Evolutionary conservation across 2,113 vertebrate species (phyloP).

Genomic region (Odontesthes bonariensis): DNA sequence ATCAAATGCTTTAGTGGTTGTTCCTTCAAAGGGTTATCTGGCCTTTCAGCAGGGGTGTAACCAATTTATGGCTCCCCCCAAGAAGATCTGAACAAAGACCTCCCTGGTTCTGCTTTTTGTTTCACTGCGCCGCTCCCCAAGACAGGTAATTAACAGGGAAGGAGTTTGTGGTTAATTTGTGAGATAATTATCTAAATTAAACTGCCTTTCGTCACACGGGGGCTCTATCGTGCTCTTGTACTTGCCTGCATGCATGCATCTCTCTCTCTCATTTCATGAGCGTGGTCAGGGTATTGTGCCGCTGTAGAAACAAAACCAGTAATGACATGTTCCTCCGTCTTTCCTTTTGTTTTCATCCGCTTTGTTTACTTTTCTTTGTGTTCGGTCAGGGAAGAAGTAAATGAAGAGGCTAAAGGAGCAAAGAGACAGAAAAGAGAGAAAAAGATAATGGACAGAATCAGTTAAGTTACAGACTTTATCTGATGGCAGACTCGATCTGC

Average conservation of each 20-base stretch:
- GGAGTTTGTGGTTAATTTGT: constrained; percentile 80
- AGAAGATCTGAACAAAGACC: constrained; percentile 75
- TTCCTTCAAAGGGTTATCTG: constrained; percentile 83
- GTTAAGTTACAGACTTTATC: constrained; percentile 55
- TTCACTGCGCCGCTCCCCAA: constrained; percentile 60
- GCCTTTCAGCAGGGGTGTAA: constrained; percentile 73
- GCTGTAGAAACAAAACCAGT: constrained; percentile 65
- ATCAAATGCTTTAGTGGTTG: constrained; percentile 84
- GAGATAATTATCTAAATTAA: constrained; percentile 84
- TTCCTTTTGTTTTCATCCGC: constrained; percentile 58
- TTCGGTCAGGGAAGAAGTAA: constrained; percentile 55
- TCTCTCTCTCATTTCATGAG: constrained; percentile 59
- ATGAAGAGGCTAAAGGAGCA: constrained; percentile 63
- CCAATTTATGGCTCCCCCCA: constrained; percentile 73
- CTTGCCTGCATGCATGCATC: constrained; percentile 24
- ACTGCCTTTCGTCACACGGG: constrained; percentile 62
- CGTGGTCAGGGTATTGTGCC: constrained; percentile 69
- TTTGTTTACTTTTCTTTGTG: constrained; percentile 68
- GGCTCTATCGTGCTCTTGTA: constrained; percentile 33
- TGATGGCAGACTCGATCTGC: constrained; percentile 52
- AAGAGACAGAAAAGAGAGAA: constrained; percentile 22
- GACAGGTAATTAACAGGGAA: constrained; percentile 80
- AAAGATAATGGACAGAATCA: constrained; percentile 49
- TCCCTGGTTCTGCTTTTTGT: constrained; percentile 69
- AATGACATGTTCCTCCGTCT: constrained; percentile 73